Evolutionary conservation across 2,113 vertebrate species (phyloP).

Genomic region (Tenebrosternarchus preto): DNA sequence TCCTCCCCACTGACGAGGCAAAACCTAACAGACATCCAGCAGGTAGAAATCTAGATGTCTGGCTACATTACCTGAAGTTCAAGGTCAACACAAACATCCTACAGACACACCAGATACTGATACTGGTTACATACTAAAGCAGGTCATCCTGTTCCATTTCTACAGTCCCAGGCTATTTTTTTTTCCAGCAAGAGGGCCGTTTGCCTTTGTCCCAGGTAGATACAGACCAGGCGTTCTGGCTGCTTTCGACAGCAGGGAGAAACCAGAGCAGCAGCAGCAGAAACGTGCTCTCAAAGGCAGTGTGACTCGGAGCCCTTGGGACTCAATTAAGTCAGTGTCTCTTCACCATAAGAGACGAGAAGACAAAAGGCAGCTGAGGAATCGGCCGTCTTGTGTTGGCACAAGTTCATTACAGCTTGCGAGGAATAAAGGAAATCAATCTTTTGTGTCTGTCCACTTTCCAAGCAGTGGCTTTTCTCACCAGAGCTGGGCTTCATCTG

Average conservation of each 20-base stretch:
- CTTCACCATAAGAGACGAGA: constrained; percentile 40
- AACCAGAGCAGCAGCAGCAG: constrained; percentile 1
- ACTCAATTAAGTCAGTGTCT: constrained; percentile 41
- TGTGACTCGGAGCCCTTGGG: constrained; percentile 3
- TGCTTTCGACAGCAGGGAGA: constrained; percentile 13
- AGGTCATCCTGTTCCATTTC: background rate
- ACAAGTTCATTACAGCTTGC: background rate
- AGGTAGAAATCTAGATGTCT: background rate
- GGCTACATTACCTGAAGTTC: background rate
- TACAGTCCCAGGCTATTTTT: background rate
- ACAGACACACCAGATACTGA: background rate
- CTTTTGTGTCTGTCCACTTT: constrained; percentile 8
- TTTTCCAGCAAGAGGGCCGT: constrained; percentile 4
- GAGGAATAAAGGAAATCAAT: constrained; percentile 14
- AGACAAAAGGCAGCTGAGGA: background rate
- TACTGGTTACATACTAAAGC: background rate
- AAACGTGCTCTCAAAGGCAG: constrained; percentile 25
- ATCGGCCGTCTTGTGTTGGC: background rate
- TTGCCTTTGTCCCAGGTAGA: background rate
- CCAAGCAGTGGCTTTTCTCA: background rate
- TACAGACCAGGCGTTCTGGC: constrained; percentile 12
- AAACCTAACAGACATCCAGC: background rate
- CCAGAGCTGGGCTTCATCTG: background rate
- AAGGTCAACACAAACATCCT: constrained; percentile 5
- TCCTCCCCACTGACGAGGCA: background rate